These are phyloP conservation scores for Muntiacus muntjak DNA, from an alignment of 2,113 vertebrate species.

Conservation along the genomic window DNA sequence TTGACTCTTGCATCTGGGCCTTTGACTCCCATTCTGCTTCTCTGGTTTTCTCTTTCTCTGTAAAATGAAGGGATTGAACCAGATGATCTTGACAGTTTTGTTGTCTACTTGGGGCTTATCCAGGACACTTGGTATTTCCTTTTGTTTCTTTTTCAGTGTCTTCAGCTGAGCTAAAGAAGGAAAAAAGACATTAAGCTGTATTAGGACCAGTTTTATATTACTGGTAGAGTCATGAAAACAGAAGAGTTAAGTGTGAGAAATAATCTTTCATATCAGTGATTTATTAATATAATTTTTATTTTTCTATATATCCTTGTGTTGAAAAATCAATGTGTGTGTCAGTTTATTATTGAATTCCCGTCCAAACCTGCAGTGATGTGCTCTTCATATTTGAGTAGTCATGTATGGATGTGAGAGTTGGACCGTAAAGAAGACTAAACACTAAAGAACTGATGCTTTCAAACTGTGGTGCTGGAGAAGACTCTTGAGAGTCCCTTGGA, in stretches of 20 bases:
- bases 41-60: not conserved
- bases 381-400: not conserved
- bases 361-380: not conserved
- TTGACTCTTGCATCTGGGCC: not conserved
- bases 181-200: not conserved
- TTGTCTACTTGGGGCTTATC: not conserved
- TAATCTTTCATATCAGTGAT: not conserved
- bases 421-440: not conserved
- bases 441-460: not conserved
- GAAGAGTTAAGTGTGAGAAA: not conserved
- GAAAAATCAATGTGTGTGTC: not conserved
- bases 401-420: not conserved
- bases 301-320: not conserved
- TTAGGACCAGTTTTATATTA: not conserved
- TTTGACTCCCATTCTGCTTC: not conserved
- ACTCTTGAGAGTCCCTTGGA: not conserved
- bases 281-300: not conserved
- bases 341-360: not conserved
- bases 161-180: not conserved
- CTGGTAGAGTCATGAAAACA: not conserved
- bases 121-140: not conserved
- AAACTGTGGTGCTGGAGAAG: not conserved
- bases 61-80: not conserved
- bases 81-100: not conserved
- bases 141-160: not conserved